phyloP scores from a whole-genome alignment of 2,797 vertebrate species.

The Sarcoramphus papa region DNA sequence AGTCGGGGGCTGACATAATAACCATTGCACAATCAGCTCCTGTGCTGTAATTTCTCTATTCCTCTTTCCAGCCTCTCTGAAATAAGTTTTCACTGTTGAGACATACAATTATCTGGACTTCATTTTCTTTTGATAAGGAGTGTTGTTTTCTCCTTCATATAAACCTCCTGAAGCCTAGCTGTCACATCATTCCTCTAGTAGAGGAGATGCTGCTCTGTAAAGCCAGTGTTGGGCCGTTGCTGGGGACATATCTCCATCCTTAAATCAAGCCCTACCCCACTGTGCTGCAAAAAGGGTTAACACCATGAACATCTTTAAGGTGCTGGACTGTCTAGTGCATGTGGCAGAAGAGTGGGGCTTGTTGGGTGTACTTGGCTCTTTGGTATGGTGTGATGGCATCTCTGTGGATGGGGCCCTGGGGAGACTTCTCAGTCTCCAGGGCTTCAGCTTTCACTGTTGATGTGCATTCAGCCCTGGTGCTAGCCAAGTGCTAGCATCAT shows the following conservation, averaged over 20 bases:
- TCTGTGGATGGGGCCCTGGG: background rate
- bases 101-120: background rate
- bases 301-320: background rate
- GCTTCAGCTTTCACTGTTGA: background rate
- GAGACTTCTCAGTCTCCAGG: background rate
- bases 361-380: background rate
- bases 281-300: background rate
- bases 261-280: background rate
- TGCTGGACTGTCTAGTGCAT: background rate
- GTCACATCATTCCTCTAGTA: background rate
- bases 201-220: background rate
- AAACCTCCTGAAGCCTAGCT: background rate
- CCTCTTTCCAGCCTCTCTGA: background rate
- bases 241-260: background rate
- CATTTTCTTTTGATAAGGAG: background rate
- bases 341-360: background rate
- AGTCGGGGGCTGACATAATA: background rate
- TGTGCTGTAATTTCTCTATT: background rate
- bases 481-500: background rate
- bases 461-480: background rate
- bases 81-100: background rate
- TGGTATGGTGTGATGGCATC: fast-evolving
- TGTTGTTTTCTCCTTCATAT: background rate
- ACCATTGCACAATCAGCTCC: background rate
- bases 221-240: background rate